These are phyloP conservation scores for Diloba caeruleocephala DNA, from an alignment of 2,888 invertebrate species.

Conservation along the genomic window DNA sequence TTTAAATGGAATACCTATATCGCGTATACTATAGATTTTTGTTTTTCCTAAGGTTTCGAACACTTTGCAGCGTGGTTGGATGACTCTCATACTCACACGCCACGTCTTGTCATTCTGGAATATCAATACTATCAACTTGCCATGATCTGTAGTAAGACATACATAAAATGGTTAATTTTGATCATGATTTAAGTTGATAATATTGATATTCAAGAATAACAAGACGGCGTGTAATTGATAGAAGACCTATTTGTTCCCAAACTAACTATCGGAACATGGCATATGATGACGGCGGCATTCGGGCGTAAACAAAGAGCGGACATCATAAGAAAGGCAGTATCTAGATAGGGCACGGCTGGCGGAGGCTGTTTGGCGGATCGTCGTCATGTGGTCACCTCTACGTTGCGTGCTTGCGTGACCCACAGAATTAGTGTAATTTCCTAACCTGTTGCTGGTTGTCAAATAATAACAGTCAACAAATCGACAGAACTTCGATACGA, in stretches of 20 bases:
- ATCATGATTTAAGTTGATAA: constrained; percentile 6
- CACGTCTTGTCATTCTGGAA: constrained; percentile 11
- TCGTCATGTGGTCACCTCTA: constrained; percentile 36
- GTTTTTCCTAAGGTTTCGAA: too few relatives aligned
- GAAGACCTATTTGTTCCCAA: constrained; percentile 34
- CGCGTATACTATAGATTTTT: too few relatives aligned
- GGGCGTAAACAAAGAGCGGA: constrained; percentile 9
- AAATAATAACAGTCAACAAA: constrained; percentile 54
- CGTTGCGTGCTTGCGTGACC: constrained; percentile 63
- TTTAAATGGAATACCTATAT: too few relatives aligned
- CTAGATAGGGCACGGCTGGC: constrained; percentile 32
- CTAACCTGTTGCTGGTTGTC: constrained; percentile 67
- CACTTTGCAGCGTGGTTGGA: too few relatives aligned
- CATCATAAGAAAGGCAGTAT: constrained; percentile 18
- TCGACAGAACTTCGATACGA: constrained; percentile 44
- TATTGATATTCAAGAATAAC: constrained; percentile 14
- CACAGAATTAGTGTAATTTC: constrained; percentile 62
- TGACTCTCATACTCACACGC: too few relatives aligned
- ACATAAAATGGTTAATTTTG: too few relatives aligned
- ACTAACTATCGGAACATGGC: constrained; percentile 33
- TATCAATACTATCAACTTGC: constrained; percentile 15
- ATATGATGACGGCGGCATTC: constrained; percentile 16
- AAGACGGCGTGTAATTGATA: constrained; percentile 32
- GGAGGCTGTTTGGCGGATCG: constrained; percentile 21
- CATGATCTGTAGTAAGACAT: neutral